Evolutionary conservation across 2,113 vertebrate genomes (phyloP).

Genomic region (Coryphaenoides rupestris): DNA sequence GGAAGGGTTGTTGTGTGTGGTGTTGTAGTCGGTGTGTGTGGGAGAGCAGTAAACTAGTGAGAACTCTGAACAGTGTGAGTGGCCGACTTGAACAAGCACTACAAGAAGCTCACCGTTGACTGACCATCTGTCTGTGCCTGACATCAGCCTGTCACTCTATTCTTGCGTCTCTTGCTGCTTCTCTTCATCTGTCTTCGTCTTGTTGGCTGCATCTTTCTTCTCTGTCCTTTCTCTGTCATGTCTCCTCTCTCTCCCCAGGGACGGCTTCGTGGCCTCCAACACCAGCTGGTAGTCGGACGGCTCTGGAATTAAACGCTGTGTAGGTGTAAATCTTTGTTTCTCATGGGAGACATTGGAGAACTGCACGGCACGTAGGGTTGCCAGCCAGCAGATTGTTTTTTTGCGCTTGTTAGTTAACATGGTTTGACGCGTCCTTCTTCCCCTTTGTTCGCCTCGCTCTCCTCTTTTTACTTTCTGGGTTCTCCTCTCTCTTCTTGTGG

Average conservation of each 20-base stretch:
- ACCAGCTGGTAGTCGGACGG: background rate
- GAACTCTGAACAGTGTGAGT: background rate
- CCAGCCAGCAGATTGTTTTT: background rate
- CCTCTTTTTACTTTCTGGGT: background rate
- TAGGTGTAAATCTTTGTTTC: slow-evolving; percentile 11
- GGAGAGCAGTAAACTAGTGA: slow-evolving; percentile 9
- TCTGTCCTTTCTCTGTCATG: slow-evolving; percentile 6
- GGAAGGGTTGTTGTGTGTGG: too few species aligned
- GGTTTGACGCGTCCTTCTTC: background rate
- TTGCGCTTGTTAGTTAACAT: background rate
- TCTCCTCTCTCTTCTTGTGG: slow-evolving; percentile 3
- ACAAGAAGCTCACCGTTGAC: too few species aligned
- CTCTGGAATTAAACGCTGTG: background rate
- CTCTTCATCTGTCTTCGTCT: too few species aligned
- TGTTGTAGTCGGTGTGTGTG: background rate
- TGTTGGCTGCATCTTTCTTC: background rate
- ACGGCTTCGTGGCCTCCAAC: too few species aligned
- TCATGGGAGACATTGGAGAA: slow-evolving; percentile 5
- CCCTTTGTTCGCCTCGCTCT: background rate
- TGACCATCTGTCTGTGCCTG: background rate
- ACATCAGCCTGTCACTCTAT: background rate
- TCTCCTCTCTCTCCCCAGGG: too few species aligned
- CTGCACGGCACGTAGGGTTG: background rate
- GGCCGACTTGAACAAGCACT: too few species aligned
- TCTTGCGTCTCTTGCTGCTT: background rate